A percentile compares a stretch with the other conserved stretches of the same genome.
These are phyloP conservation scores for Rhea americana DNA, from an alignment of 2,113 vertebrate genomes.

Conservation along the genomic window DNA sequence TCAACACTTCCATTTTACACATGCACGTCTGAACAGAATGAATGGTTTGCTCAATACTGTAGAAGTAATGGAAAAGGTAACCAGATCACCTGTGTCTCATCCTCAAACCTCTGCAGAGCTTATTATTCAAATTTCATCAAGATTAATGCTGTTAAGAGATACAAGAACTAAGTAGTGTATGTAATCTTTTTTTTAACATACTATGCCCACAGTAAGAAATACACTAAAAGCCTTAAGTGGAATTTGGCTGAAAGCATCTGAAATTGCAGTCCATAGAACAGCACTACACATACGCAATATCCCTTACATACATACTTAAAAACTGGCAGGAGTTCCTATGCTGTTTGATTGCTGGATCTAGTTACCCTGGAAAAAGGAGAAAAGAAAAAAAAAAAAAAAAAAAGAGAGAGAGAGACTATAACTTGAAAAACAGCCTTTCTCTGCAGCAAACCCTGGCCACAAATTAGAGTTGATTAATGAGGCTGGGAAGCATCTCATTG, in stretches of 20 bases:
- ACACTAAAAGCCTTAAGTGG: not conserved
- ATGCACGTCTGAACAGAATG: not conserved
- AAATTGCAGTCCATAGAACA: not conserved
- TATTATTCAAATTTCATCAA: not conserved
- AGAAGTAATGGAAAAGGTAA: no score
- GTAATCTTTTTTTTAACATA: not conserved
- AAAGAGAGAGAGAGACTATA: not conserved
- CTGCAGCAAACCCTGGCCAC: not conserved
- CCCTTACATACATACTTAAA: not conserved
- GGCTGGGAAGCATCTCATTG: not conserved
- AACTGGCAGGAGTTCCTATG: not conserved
- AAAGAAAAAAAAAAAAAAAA: not conserved
- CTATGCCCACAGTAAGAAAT: not conserved
- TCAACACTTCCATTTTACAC: not conserved
- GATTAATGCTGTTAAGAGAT: not conserved
- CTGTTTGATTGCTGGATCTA: not conserved
- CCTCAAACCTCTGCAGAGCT: not conserved
- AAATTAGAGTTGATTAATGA: not conserved
- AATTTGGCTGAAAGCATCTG: not conserved
- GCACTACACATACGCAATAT: not conserved
- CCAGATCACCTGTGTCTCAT: not conserved
- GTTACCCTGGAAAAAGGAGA: not conserved
- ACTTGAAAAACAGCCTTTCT: not conserved
- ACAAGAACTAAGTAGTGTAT: not conserved
- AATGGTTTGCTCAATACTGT: no score